Evolutionary conservation across 2,797 vertebrate genomes (phyloP), one percentile per base, ranked within the genome.

Genomic region (Bufotes viridis): DNA sequence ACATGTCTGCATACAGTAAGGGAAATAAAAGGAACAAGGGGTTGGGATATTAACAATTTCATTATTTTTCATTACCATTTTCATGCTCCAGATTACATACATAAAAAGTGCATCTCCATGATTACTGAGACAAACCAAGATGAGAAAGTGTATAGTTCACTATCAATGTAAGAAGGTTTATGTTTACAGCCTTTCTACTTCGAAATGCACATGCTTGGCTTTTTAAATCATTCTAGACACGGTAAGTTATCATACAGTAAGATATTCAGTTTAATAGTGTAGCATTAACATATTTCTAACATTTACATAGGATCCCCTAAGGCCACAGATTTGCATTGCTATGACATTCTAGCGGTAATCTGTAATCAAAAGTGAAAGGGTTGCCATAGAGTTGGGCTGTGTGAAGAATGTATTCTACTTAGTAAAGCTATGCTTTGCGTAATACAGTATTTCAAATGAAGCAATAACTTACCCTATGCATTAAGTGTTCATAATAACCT

Each of bases 231-330:
- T 67, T 53, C 58, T 69, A 7, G 70, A 60, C 72, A 78, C 49
- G 60, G 53, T 67, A 84, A 78, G 58, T 70, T 84, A 88, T 79
- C 74, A 88, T 60, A 84, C 26, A 60, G 75, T 88, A 58, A 70
- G 22, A 79, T 84, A 79, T 79, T 84, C 74, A 58, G 72, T 83
- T 84, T 87, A 67, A 78, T 78, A 78, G 74, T 49, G 26, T 79
- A 70, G 81, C 63, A 70, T 79, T 88, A 88, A 88, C 81, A 78
- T 88, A 83, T 83, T 82, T 87, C 74, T 70, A 84, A 84, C 81
- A 84, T 88, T 87, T 88, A 88, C 74, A 88, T 55, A 88, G 72
- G 26, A 84, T 84, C 78, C 87, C 87, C 87, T 79, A 88, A 84
- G 74, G 81, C 87, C 78, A 87, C 24, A 79, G 75, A 84, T 88